These are phyloP conservation scores for Ormyrus thymus DNA, from an alignment of 2,888 invertebrate genomes.

Conservation along the genomic window DNA sequence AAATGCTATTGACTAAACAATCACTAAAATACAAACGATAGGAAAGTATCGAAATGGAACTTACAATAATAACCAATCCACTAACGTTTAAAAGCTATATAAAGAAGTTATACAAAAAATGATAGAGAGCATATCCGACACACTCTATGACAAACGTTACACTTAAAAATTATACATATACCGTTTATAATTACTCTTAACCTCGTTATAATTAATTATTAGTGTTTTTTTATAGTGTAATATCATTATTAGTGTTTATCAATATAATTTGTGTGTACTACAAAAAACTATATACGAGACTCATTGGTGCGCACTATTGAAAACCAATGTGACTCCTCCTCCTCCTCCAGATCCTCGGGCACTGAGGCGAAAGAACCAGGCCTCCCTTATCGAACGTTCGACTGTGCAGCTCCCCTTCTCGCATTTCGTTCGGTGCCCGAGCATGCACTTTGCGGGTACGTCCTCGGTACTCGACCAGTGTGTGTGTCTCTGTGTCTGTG, in stretches of 20 bases:
- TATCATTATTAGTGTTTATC: conserved; percentile 51
- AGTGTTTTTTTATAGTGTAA: conserved; percentile 50
- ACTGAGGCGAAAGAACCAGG: conserved; percentile 8
- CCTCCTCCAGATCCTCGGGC: background rate
- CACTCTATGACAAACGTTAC: conserved; percentile 46
- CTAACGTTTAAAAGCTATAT: conserved; percentile 29
- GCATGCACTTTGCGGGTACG: too few species aligned
- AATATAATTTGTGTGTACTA: conserved; percentile 54
- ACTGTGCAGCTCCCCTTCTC: too few species aligned
- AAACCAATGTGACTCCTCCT: conserved; percentile 44
- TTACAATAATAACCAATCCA: conserved; percentile 37
- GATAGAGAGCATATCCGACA: conserved; percentile 45
- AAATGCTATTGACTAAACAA: conserved; percentile 26
- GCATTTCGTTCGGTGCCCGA: too few species aligned
- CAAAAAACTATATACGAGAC: conserved; percentile 52
- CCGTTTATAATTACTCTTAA: conserved; percentile 52
- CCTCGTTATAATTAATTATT: conserved; percentile 49
- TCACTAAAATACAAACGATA: conserved; percentile 8
- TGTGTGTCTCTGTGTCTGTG: too few species aligned
- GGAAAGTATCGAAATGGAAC: conserved; percentile 29
- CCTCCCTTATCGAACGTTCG: background rate
- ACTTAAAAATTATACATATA: conserved; percentile 54
- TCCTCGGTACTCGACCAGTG: too few species aligned
- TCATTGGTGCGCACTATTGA: conserved; percentile 54
- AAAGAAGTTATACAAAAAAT: conserved; percentile 43